Evolutionary conservation across 2,888 invertebrate genomes (phyloP).

Genomic region (Watsonalla cultraria): DNA sequence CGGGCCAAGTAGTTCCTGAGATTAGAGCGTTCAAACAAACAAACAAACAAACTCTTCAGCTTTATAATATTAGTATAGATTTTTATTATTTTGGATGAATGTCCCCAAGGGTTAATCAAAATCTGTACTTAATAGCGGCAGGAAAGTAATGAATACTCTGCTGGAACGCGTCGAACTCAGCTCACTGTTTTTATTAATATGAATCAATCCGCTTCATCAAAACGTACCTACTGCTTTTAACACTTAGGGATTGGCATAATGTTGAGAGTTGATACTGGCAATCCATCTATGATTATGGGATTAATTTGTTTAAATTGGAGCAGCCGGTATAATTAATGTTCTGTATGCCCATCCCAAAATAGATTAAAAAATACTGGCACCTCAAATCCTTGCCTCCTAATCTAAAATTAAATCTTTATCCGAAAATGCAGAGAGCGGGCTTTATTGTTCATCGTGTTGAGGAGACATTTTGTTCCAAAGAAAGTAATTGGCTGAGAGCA

Average conservation of each 20-base stretch:
- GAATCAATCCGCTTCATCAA: neutral
- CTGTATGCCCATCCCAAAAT: neutral
- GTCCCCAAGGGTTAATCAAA: no score
- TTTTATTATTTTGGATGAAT: no score
- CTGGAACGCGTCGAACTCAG: no score
- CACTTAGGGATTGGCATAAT: neutral
- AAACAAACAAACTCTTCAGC: no score
- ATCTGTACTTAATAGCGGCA: no score
- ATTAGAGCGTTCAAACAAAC: no score
- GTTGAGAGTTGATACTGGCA: neutral
- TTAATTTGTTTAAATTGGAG: neutral
- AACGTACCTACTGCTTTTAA: neutral
- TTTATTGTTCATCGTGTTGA: conserved; percentile 46
- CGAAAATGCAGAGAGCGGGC: conserved; percentile 44
- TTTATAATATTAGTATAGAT: no score
- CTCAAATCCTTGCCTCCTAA: conserved; percentile 40
- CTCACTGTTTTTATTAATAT: neutral
- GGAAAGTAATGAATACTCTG: no score
- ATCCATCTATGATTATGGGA: neutral
- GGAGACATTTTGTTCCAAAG: conserved; percentile 53
- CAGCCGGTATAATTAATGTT: neutral
- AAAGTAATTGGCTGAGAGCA: conserved; percentile 59
- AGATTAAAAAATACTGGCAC: conserved; percentile 4
- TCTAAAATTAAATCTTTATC: conserved; percentile 68
- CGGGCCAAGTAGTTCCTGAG: no score